A percentile compares a stretch with the other conserved stretches of the same genome.
Conservation (phyloP, 2,797 vertebrate genomes). For the Syngnathus acus region DNA sequence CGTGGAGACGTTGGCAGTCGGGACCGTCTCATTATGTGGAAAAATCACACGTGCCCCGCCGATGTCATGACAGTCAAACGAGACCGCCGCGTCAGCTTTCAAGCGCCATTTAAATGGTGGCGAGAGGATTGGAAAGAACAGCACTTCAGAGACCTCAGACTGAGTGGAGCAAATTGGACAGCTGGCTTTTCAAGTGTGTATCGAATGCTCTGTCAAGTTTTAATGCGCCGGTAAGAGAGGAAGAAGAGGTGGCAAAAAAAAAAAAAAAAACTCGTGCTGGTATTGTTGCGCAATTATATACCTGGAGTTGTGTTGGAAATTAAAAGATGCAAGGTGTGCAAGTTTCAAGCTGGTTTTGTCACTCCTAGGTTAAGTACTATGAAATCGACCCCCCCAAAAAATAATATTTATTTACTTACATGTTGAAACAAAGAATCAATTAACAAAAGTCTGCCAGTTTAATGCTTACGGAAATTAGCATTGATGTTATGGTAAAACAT, state of each 20-base stretch:
- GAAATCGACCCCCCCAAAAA: too few species aligned
- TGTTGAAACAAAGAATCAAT: too few species aligned
- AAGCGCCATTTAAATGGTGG: slow-evolving; percentile 37
- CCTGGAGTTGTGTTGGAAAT: background rate
- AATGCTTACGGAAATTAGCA: too few species aligned
- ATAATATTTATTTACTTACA: too few species aligned
- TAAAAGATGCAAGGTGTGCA: too few species aligned
- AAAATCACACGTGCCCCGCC: slow-evolving; percentile 28
- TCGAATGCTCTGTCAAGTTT: slow-evolving; percentile 29
- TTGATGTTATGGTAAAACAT: too few species aligned
- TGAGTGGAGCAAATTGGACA: slow-evolving; percentile 29
- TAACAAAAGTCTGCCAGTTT: too few species aligned
- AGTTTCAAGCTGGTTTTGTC: too few species aligned
- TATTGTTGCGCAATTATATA: background rate
- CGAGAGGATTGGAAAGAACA: slow-evolving; percentile 32
- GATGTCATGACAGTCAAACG: slow-evolving; percentile 33
- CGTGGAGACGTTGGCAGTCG: slow-evolving; percentile 21
- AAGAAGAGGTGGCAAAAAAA: slow-evolving; percentile 9
- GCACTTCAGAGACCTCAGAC: slow-evolving; percentile 29
- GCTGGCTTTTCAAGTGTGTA: slow-evolving; percentile 24
- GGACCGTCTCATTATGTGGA: slow-evolving; percentile 43
- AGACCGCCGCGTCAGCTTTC: slow-evolving; percentile 27
- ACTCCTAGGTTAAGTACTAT: too few species aligned
- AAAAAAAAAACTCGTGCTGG: background rate
- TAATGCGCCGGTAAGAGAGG: slow-evolving; percentile 12